A percentile compares a stretch with the other conserved stretches of the same genome.
Evolutionary conservation across 2,888 invertebrate genomes (phyloP).

Genomic region (Alcis repandata): DNA sequence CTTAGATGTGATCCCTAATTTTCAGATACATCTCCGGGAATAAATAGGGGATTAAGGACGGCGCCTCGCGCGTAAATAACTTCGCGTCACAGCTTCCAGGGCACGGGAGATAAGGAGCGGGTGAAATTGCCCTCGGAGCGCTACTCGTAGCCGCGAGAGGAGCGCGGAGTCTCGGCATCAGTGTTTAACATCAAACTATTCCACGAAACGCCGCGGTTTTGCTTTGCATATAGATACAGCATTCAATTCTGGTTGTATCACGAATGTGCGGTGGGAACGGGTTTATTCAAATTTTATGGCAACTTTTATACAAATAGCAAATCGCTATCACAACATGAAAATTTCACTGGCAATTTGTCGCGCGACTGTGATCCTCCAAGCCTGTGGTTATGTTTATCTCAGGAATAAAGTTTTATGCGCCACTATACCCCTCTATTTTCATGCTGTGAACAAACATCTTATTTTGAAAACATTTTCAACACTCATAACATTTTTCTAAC

Average conservation of each 20-base stretch:
- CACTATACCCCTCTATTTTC: slow-evolving; percentile 27
- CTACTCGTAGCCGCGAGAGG: slow-evolving; percentile 48
- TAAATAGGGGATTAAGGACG: slow-evolving; percentile 85
- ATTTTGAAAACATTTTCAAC: slow-evolving; percentile 13
- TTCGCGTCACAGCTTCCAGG: slow-evolving; percentile 74
- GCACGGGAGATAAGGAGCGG: slow-evolving; percentile 74
- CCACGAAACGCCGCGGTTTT: slow-evolving; percentile 36
- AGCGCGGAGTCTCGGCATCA: slow-evolving; percentile 46
- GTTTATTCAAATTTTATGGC: slow-evolving; percentile 50
- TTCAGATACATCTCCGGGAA: slow-evolving; percentile 85
- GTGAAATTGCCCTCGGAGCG: slow-evolving; percentile 69
- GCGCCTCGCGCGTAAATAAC: slow-evolving; percentile 83
- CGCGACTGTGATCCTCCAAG: slow-evolving; percentile 36
- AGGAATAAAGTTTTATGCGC: slow-evolving; percentile 32
- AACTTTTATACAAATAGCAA: slow-evolving; percentile 49
- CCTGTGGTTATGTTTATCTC: slow-evolving; percentile 32
- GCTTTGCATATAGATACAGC: slow-evolving; percentile 47
- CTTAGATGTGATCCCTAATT: slow-evolving; percentile 84
- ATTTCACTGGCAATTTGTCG: slow-evolving; percentile 46
- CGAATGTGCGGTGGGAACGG: slow-evolving; percentile 45
- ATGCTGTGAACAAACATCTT: slow-evolving; percentile 25
- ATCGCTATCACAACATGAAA: slow-evolving; percentile 47
- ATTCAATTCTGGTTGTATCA: slow-evolving; percentile 49
- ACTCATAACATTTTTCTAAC: neutral
- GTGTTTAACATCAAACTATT: slow-evolving; percentile 43